These are phyloP conservation scores for Apaloderma vittatum DNA, from an alignment of 2,113 vertebrate genomes.

Conservation along the genomic window DNA sequence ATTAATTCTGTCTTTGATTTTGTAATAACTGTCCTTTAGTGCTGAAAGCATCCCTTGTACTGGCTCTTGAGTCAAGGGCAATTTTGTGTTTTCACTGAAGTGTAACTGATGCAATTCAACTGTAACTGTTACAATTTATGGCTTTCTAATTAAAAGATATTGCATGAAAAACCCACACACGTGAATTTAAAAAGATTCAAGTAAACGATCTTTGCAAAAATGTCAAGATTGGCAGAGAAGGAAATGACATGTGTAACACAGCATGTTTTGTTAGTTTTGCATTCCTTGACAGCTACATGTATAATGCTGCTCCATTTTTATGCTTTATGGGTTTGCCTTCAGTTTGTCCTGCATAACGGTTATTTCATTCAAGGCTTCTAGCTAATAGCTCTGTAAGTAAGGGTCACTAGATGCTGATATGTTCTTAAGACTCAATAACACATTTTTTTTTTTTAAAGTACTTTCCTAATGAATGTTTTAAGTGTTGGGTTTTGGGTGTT, in stretches of 20 bases:
- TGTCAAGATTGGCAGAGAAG: neutral
- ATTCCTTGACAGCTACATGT: neutral
- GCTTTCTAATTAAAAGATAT: neutral
- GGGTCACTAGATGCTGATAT: neutral
- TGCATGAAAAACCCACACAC: neutral
- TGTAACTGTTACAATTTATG: neutral
- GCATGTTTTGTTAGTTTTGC: neutral
- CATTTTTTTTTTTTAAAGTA: neutral
- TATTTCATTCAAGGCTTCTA: neutral
- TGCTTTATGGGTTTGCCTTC: neutral
- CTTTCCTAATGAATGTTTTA: neutral
- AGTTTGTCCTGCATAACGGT: neutral
- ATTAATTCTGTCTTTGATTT: conserved; percentile 3
- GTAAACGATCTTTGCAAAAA: neutral
- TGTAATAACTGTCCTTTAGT: neutral
- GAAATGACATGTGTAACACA: neutral
- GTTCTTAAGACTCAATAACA: neutral
- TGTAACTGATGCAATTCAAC: neutral
- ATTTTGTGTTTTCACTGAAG: neutral
- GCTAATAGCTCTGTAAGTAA: neutral
- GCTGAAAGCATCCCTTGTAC: neutral
- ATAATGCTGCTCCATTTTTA: neutral
- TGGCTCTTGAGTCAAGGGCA: neutral
- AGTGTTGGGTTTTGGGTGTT: neutral
- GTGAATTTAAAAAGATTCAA: neutral